These are phyloP conservation scores for Phyllotis vaccarum DNA, from an alignment of 2,797 vertebrate genomes.

Conservation along the genomic window DNA sequence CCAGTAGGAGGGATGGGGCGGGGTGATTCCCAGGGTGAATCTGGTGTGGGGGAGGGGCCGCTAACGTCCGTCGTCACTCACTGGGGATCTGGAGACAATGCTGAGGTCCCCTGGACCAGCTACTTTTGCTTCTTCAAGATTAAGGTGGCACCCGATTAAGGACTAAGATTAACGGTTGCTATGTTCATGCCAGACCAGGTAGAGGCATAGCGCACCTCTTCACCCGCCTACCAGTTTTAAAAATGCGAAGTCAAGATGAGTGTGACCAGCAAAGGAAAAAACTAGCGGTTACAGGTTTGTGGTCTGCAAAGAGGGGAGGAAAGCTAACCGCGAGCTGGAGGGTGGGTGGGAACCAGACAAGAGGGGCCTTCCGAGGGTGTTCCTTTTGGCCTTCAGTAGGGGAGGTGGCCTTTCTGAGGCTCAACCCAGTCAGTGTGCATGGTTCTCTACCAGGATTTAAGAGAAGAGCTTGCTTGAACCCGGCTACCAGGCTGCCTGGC, in stretches of 20 bases:
- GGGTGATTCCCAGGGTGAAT: not conserved
- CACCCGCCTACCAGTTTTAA: not conserved
- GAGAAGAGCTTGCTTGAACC: not conserved
- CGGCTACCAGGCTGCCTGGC: too few relatives aligned
- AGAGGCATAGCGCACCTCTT: not conserved
- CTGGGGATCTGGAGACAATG: not conserved
- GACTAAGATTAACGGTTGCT: too few relatives aligned
- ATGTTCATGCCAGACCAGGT: not conserved
- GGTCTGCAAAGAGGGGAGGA: not conserved
- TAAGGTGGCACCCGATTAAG: not conserved
- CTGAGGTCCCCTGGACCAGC: not conserved
- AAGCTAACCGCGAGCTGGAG: not conserved
- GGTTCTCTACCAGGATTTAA: not conserved
- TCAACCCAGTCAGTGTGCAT: not conserved
- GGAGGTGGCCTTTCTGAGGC: not conserved
- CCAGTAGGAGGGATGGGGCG: not conserved
- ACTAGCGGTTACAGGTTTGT: not conserved
- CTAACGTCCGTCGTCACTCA: not conserved
- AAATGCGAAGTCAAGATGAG: not conserved
- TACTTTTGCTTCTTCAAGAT: not conserved
- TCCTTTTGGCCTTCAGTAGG: not conserved
- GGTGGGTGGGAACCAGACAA: not conserved
- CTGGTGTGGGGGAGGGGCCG: not conserved
- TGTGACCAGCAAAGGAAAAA: not conserved
- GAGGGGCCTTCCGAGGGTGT: not conserved